Percentiles rank a stretch among this genome's conserved stretches.
Evolutionary conservation across 2,113 vertebrate genomes (phyloP).

Genomic region (Brachypteracias leptosomus): DNA sequence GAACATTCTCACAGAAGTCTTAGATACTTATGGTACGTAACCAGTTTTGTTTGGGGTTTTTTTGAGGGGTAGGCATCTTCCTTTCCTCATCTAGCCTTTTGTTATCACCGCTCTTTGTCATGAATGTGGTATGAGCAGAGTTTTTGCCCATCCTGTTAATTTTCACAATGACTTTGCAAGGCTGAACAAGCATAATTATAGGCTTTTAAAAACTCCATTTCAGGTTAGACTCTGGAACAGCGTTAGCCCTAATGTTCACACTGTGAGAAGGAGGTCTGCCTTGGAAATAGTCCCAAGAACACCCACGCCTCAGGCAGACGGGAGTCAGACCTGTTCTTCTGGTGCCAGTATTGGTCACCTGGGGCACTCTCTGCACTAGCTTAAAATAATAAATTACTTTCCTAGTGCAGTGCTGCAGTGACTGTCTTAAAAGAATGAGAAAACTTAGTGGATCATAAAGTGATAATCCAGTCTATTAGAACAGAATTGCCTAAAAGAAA

Average conservation of each 20-base stretch:
- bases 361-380: neutral
- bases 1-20: neutral
- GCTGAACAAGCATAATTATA: conserved; percentile 17
- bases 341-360: neutral
- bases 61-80: neutral
- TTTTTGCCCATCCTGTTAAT: neutral
- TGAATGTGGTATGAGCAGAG: neutral
- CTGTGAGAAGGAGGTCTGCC: neutral
- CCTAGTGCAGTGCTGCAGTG: neutral
- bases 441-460: neutral
- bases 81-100: neutral
- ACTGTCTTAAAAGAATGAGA: neutral
- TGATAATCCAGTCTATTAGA: neutral
- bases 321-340: conserved; percentile 10
- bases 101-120: neutral
- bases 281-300: neutral
- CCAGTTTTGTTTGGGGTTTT: neutral
- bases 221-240: neutral
- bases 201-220: conserved; percentile 19
- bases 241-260: neutral
- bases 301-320: neutral
- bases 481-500: neutral
- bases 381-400: neutral
- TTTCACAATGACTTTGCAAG: neutral
- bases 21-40: neutral